Conservation (phyloP, 2,113 vertebrate species). For the Stigmatopora argus region DNA sequence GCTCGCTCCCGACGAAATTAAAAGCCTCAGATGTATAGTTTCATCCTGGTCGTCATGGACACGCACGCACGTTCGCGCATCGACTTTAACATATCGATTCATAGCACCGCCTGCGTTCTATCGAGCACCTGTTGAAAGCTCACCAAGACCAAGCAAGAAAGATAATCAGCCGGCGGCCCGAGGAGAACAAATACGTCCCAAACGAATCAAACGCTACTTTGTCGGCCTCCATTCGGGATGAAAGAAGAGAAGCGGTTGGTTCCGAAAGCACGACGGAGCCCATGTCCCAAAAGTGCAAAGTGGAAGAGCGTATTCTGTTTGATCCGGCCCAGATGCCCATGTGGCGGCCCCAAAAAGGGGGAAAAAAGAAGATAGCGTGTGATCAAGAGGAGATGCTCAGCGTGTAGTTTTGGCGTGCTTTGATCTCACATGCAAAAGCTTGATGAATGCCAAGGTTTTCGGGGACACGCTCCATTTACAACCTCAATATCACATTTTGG, state of each 20-base stretch:
- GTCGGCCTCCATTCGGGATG: background rate
- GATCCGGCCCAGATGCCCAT: background rate
- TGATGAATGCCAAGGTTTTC: background rate
- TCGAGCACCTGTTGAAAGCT: no score
- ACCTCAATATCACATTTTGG: background rate
- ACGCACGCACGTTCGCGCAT: background rate
- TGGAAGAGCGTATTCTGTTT: background rate
- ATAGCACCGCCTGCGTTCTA: background rate
- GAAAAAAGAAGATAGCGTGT: background rate
- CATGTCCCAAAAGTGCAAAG: background rate
- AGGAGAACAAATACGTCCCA: background rate
- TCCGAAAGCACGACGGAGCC: background rate
- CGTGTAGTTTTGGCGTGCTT: conserved; percentile 1
- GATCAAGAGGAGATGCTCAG: background rate
- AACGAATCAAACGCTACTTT: background rate
- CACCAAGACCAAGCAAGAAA: no score
- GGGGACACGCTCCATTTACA: background rate
- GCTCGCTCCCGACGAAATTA: background rate
- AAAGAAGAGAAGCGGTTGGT: background rate
- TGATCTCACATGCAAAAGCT: conserved; percentile 1
- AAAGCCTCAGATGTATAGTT: background rate
- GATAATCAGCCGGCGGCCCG: no score
- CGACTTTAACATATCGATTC: background rate
- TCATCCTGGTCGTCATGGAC: background rate
- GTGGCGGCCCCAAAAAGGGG: background rate